Evolutionary conservation across 2,797 vertebrate species (phyloP), one percentile per base, ranked within the genome.

Genomic region (Bradypodion ventrale): DNA sequence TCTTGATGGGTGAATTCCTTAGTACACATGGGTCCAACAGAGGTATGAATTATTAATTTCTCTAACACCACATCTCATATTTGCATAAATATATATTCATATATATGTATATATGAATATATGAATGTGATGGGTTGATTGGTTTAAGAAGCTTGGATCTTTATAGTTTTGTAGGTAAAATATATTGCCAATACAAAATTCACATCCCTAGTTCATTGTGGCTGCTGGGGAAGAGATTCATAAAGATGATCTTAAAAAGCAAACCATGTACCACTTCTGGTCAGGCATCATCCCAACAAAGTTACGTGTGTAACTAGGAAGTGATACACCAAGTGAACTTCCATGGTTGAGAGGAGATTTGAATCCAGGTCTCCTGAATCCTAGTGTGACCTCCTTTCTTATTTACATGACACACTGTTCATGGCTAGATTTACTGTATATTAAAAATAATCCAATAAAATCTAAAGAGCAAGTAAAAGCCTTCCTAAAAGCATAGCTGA

Each of bases 31-130:
- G 15, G 1, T 3, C 0, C 52, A n/a, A 56, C 60, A 84, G 44
- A 7, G n/a, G 56, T 59, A 68, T 76, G 72, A 63, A 85, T 86
- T 84, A 49, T 70, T 83, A 86, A 80, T 82, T 89, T 84, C 6
- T 65, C 2, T 79, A 25, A 44, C 19, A 2, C 80, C 72, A 29
- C 66, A 69, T 9, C 0, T 29, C 23, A 25, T 16, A 5, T 66
- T 32, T 32, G 63, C 13, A 4, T 65, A 12, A n/a, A 68, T 68
- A 15, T 19, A 12, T 37, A 23, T 62, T 25, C 8, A 35, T 77
- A 42, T 37, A 32, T 76, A 35, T 35, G 49, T 37, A 3, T 62
- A 10, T 62, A 4, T 63, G n/a, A 19, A 56, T 56, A 16, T 4
- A 56, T 56, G 52, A 56, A 56, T 56, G 52, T 32, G 42, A 25